Evolutionary conservation across 2,113 vertebrate genomes (phyloP), one percentile per base, ranked within the genome.

Genomic region (Solea senegalensis): DNA sequence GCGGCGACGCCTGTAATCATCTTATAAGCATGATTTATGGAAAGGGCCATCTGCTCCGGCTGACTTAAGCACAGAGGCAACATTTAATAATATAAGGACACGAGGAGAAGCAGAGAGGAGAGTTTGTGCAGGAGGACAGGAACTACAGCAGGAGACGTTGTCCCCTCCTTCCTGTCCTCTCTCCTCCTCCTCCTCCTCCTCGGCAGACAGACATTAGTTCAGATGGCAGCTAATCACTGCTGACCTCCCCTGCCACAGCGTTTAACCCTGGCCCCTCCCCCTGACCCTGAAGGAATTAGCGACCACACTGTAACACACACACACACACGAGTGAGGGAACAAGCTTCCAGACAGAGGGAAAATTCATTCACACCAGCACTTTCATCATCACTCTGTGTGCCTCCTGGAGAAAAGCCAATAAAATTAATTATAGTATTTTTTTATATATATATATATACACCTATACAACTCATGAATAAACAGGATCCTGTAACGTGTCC

Each of bases 21-120:
- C 91, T 88, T 91, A 88, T 89, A 86, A 86, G 81, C 90, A 91
- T 91, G 91, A 92, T 94, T 92, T 93, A 91, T 92, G 92, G 88
- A 93, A 91, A 91, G 85, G 90, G 87, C 93, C 92, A 94, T 94
- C 93, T 94, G 92, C 85, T 92, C 85, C 80, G 83, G 90, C 90
- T 89, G 89, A 84, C 90, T 90, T 90, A 82, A 92, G 91, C 88
- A 89, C 65, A 69, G 85, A 91, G 90, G 88, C 87, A 91, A 92
- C 93, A 92, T 92, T 94, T 92, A 93, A 94, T 93, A 93, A 92
- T 93, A 92, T 92, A 92, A 82, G 88, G 86, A 89, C 77, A 63
- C 43, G 73, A 79, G 78, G 86, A 82, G 76, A 67, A 27, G 55
- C 69, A 83, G 82, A 77, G 72, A 41, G 12, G 12, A 65, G 45